Percentiles rank a stretch among this genome's conserved stretches.
These are phyloP conservation scores for Camptogramma bilineatum DNA, from an alignment of 2,888 invertebrate genomes.

Conservation along the genomic window DNA sequence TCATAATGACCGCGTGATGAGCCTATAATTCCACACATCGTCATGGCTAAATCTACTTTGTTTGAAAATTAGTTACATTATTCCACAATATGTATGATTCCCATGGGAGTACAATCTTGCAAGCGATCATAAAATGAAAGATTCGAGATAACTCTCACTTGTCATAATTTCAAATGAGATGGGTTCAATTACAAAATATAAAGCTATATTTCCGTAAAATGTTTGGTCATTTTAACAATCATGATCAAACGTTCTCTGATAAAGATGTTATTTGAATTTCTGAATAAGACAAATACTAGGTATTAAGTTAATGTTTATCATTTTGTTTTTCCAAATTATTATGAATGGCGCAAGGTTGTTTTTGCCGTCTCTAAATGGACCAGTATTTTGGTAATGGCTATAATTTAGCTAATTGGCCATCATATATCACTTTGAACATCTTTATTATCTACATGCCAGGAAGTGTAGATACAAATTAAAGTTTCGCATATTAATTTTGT, in stretches of 20 bases:
- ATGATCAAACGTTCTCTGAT: not conserved
- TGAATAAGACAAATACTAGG: not conserved
- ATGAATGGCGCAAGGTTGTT: not conserved
- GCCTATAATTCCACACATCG: not conserved
- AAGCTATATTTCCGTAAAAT: not conserved
- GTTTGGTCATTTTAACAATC: conserved; percentile 1
- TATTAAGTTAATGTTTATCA: not conserved
- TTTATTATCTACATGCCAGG: conserved; percentile 40
- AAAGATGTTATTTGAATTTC: not conserved
- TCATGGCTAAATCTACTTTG: not conserved
- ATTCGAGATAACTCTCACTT: conserved; percentile 14
- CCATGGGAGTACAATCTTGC: conserved; percentile 15
- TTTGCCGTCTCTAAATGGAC: not conserved
- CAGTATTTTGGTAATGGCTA: conserved; percentile 13
- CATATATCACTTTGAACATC: conserved; percentile 37
- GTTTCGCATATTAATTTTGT: conserved; percentile 31
- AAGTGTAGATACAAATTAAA: conserved; percentile 34
- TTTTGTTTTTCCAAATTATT: not conserved
- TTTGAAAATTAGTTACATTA: not conserved
- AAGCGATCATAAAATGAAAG: conserved; percentile 14
- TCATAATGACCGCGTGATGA: not conserved
- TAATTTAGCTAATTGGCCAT: conserved; percentile 38
- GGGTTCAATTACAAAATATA: conserved; percentile 6
- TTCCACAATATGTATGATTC: conserved; percentile 8
- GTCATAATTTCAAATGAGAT: conserved; percentile 18